These are phyloP conservation scores for Anoplophora glabripennis DNA, from an alignment of 1,140 invertebrate species.

Conservation along the genomic window DNA sequence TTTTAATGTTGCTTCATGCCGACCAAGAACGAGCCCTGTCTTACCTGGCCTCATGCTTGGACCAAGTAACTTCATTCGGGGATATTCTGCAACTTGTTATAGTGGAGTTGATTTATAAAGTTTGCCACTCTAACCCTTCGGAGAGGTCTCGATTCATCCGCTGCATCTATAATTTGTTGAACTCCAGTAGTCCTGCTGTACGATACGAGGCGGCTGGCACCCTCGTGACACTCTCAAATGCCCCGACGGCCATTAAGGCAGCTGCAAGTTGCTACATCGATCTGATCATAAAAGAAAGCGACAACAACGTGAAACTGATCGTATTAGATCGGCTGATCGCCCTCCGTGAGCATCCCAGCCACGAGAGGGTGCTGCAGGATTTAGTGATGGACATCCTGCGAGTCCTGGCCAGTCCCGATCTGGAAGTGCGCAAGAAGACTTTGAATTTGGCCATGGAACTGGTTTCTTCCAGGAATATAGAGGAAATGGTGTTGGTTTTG, in stretches of 20 bases:
- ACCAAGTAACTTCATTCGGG: constrained; percentile 91
- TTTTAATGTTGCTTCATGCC: constrained; percentile 97
- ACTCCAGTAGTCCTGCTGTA: constrained; percentile 94
- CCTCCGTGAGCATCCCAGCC: constrained; percentile 80
- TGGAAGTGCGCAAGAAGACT: constrained; percentile 86
- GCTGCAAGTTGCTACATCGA: constrained; percentile 98
- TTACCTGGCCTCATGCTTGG: constrained; percentile 92
- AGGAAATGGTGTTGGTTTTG: constrained; percentile 92
- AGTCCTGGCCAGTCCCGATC: constrained; percentile 88
- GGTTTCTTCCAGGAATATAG: constrained; percentile 89
- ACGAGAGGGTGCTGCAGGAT: constrained; percentile 93
- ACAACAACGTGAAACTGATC: constrained; percentile 99
- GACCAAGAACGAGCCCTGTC: constrained; percentile 90
- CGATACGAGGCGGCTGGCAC: constrained; percentile 98
- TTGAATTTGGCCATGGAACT: constrained; percentile 86
- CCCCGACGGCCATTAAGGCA: constrained; percentile 95
- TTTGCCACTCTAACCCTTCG: constrained; percentile 95
- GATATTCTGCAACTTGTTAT: constrained; percentile 98
- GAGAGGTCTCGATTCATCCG: constrained; percentile 96
- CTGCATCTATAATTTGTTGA: constrained; percentile 97
- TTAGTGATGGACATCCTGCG: constrained; percentile 98
- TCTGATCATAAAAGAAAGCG: constrained; percentile 97
- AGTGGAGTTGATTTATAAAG: constrained; percentile 99
- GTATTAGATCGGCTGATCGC: constrained; percentile 92
- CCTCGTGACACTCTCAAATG: constrained; percentile 96